phyloP scores from a whole-genome alignment of 2,888 invertebrate species.

The Onthophagus sagittarius region DNA sequence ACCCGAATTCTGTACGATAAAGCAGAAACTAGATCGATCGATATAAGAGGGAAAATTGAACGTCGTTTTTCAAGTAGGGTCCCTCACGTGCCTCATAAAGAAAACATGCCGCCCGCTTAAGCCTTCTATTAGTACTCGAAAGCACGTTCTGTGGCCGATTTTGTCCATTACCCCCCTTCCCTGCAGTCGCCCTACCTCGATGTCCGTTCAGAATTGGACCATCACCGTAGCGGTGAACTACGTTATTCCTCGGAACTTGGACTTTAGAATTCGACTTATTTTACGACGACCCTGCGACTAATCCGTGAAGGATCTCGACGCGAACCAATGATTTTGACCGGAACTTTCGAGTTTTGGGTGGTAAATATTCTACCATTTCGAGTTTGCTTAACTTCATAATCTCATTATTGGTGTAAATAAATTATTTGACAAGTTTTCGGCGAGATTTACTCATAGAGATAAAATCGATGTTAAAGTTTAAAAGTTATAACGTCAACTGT shows the following conservation, averaged over 20 bases:
- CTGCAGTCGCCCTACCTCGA: slow-evolving; percentile 17
- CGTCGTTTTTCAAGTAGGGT: slow-evolving; percentile 23
- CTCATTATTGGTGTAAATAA: background rate
- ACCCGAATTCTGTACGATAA: slow-evolving; percentile 1
- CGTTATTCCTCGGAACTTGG: background rate
- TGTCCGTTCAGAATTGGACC: slow-evolving; percentile 27
- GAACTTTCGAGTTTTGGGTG: background rate
- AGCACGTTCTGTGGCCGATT: slow-evolving; percentile 44
- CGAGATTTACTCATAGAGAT: background rate
- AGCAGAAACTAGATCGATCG: slow-evolving; percentile 19
- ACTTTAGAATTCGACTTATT: slow-evolving; percentile 6
- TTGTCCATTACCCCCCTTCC: slow-evolving; percentile 38
- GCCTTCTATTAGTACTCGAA: slow-evolving; percentile 45
- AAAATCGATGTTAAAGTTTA: background rate
- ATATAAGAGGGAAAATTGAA: slow-evolving; percentile 21
- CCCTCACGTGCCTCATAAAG: slow-evolving; percentile 46
- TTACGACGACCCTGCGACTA: background rate
- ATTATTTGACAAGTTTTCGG: background rate
- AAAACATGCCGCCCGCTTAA: slow-evolving; percentile 46
- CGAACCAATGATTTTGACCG: background rate
- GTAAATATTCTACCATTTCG: background rate
- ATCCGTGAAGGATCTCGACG: background rate
- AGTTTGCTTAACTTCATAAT: background rate
- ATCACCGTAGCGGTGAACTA: slow-evolving; percentile 22
- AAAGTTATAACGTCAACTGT: background rate